These are phyloP conservation scores for Typhlomys cinereus DNA, from an alignment of 2,113 vertebrate species.

Conservation along the genomic window DNA sequence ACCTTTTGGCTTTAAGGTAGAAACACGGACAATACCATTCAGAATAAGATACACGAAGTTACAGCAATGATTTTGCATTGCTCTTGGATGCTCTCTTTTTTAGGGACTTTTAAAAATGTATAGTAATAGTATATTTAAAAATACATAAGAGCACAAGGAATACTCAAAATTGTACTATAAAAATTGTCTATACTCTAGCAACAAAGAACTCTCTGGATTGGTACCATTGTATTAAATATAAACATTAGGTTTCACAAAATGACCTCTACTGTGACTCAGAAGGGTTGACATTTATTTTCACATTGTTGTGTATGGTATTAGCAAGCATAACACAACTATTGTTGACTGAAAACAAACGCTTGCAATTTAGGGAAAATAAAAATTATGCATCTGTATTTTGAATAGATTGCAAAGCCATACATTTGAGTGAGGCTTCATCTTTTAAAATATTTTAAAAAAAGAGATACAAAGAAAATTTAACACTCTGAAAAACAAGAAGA, in stretches of 20 bases:
- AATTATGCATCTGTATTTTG: slow-evolving; percentile 14
- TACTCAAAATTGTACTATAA: slow-evolving; percentile 8
- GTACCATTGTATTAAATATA: slow-evolving; percentile 66
- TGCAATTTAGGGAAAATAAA: slow-evolving; percentile 59
- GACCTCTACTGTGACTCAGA: slow-evolving; percentile 64
- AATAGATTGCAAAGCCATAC: slow-evolving; percentile 17
- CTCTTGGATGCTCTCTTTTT: too few relatives aligned
- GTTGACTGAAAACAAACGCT: slow-evolving; percentile 74
- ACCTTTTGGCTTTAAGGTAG: background rate
- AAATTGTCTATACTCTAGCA: slow-evolving; percentile 40
- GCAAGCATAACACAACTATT: slow-evolving; percentile 67
- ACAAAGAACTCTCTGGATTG: slow-evolving; percentile 31
- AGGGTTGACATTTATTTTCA: slow-evolving; percentile 61
- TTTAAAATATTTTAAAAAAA: background rate
- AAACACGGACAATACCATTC: background rate
- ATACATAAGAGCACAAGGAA: background rate
- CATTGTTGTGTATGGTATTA: slow-evolving; percentile 50
- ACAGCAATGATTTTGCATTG: background rate
- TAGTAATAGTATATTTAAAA: background rate
- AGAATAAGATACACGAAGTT: slow-evolving; percentile 36
- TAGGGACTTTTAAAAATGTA: background rate
- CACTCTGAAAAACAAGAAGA: slow-evolving; percentile 9
- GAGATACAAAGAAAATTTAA: background rate
- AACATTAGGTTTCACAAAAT: slow-evolving; percentile 70
- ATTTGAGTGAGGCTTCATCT: background rate